Conservation (phyloP, 2,888 invertebrate genomes). For the Escarpia spicata region DNA sequence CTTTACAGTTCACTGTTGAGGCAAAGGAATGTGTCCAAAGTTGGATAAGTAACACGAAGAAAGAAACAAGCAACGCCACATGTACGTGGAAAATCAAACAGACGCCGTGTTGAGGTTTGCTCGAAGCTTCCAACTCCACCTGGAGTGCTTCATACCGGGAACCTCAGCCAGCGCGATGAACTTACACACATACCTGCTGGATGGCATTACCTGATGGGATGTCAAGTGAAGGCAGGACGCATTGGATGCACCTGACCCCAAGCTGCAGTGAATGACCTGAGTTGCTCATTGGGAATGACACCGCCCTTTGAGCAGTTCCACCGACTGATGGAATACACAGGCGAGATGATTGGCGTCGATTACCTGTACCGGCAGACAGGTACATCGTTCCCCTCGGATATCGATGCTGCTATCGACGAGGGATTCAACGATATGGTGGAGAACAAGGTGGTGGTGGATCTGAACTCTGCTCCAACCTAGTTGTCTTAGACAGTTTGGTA, state of each 20-base stretch:
- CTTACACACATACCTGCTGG: constrained; percentile 41
- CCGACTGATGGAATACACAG: background rate
- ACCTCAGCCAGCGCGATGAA: constrained; percentile 24
- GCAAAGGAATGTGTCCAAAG: too few species aligned
- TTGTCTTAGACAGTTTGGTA: too few species aligned
- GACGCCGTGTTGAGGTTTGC: constrained; percentile 43
- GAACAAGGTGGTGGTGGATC: background rate
- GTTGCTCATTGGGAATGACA: background rate
- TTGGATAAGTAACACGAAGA: too few species aligned
- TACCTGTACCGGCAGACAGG: background rate
- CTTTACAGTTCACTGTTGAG: too few species aligned
- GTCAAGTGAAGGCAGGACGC: constrained; percentile 35
- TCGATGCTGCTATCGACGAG: background rate
- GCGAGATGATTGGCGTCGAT: background rate
- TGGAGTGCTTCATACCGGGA: constrained; percentile 46
- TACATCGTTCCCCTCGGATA: background rate
- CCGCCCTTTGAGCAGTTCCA: background rate
- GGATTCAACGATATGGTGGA: background rate
- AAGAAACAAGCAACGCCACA: too few species aligned
- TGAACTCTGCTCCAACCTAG: too few species aligned
- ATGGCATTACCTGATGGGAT: constrained; percentile 41
- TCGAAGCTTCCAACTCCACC: constrained; percentile 45
- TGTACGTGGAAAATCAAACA: too few species aligned
- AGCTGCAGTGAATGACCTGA: background rate
- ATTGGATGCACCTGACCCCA: background rate